Evolutionary conservation across 2,113 vertebrate genomes (phyloP).

Genomic region (Myotis davidii): DNA sequence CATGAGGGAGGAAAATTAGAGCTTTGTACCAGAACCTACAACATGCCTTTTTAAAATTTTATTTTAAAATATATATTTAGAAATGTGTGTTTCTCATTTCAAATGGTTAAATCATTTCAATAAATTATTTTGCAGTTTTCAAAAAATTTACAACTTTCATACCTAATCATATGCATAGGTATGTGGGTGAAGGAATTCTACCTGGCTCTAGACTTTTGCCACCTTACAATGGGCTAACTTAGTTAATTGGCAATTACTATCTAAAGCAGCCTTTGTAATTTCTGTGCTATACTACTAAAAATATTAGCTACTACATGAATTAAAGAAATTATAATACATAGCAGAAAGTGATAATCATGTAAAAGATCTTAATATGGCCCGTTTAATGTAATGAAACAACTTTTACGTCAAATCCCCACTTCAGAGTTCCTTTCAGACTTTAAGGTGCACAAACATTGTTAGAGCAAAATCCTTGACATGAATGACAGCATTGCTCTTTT

Average conservation of each 20-base stretch:
- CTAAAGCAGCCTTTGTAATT: background rate
- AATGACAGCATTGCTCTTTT: background rate
- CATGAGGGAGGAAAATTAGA: background rate
- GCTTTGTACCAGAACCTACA: background rate
- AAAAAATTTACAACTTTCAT: constrained; percentile 6
- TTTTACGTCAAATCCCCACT: background rate
- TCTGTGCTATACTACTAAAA: background rate
- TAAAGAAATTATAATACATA: background rate
- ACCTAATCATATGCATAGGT: background rate
- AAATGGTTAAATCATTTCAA: background rate
- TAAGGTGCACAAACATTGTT: background rate
- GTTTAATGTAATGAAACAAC: background rate
- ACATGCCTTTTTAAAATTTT: background rate
- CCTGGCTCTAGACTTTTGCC: background rate
- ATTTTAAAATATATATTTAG: background rate
- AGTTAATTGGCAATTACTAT: background rate
- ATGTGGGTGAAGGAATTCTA: background rate
- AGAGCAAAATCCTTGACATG: background rate
- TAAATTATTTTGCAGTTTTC: constrained; percentile 3
- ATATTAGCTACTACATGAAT: background rate
- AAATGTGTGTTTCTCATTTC: background rate
- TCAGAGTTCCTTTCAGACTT: background rate
- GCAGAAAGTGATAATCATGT: background rate
- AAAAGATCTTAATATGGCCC: background rate
- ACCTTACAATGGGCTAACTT: background rate